These are phyloP conservation scores for Chloropsis hardwickii DNA, from an alignment of 2,113 vertebrate genomes.

Conservation along the genomic window DNA sequence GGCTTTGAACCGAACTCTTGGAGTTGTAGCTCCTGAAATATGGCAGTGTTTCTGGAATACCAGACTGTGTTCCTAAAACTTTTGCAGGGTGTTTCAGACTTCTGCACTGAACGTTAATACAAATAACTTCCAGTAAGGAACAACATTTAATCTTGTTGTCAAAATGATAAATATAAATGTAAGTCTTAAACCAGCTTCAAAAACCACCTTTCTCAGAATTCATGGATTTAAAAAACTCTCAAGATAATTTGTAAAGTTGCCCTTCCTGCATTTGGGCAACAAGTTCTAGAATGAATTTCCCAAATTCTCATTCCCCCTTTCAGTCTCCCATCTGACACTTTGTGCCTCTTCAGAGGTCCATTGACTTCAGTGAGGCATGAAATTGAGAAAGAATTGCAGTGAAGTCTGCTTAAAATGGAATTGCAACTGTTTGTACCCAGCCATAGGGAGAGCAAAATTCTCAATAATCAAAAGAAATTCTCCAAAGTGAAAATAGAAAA, in stretches of 20 bases:
- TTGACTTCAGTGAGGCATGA: neutral
- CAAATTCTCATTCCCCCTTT: neutral
- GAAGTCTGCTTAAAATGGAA: neutral
- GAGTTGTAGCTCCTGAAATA: neutral
- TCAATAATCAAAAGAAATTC: neutral
- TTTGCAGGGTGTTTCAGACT: neutral
- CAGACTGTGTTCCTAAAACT: neutral
- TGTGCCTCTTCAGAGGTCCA: neutral
- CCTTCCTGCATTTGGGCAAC: neutral
- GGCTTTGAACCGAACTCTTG: neutral
- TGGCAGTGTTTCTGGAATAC: neutral
- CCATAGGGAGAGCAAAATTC: neutral
- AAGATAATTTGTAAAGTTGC: neutral
- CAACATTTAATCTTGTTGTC: neutral
- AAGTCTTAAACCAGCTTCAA: neutral
- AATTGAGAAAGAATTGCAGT: neutral
- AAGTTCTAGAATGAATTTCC: neutral
- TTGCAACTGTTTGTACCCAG: neutral
- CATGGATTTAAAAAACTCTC: neutral
- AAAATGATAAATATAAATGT: neutral
- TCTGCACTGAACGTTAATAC: neutral
- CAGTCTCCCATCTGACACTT: neutral
- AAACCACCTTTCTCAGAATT: neutral
- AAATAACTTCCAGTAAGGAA: neutral
- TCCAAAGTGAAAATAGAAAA: neutral